phyloP scores from a whole-genome alignment of 2,888 invertebrate genomes.

The Dermolepida albohirtum region DNA sequence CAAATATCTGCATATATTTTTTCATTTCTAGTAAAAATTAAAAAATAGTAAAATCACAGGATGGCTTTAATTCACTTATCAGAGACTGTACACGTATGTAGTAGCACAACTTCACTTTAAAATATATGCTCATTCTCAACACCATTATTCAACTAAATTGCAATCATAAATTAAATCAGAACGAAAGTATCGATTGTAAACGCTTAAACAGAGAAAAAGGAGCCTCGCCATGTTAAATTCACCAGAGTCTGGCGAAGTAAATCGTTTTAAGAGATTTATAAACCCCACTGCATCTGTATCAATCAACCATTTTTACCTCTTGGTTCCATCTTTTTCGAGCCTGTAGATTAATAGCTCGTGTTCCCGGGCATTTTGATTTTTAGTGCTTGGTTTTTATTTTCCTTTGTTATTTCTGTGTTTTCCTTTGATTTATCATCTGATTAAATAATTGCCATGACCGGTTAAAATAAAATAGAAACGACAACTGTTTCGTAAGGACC shows the following conservation, averaged over 20 bases:
- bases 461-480: too few relatives aligned
- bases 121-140: neutral
- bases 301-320: conserved; percentile 38
- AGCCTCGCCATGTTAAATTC: conserved; percentile 11
- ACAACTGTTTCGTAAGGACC: too few relatives aligned
- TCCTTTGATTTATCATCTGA: too few relatives aligned
- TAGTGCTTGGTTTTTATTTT: neutral
- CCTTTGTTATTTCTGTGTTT: conserved; percentile 9
- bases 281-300: conserved; percentile 40
- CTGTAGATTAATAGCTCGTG: conserved; percentile 29
- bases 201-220: conserved; percentile 18
- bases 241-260: conserved; percentile 33
- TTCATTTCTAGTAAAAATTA: too few relatives aligned
- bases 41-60: too few relatives aligned
- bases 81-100: too few relatives aligned
- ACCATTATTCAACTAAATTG: conserved; percentile 20
- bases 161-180: conserved; percentile 24
- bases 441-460: too few relatives aligned
- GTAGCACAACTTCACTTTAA: neutral
- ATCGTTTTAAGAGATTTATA: conserved; percentile 41
- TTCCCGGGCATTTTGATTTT: conserved; percentile 14
- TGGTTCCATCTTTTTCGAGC: conserved; percentile 20
- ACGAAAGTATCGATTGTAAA: conserved; percentile 32
- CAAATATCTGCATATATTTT: too few relatives aligned
- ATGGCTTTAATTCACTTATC: too few relatives aligned